Conservation (phyloP, 2,888 invertebrate genomes). For the Eupithecia subumbrata region DNA sequence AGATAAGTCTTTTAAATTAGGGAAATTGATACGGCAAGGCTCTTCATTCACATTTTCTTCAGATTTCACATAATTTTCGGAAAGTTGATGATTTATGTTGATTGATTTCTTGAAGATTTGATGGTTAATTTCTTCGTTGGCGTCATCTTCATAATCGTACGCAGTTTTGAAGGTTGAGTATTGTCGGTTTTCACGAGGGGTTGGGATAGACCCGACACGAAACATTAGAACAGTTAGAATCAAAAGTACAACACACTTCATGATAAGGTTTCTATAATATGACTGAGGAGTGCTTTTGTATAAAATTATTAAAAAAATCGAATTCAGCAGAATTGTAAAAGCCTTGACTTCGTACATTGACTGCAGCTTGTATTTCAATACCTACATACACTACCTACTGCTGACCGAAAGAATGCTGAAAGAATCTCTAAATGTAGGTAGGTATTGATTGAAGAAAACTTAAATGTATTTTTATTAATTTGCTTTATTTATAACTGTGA, state of each 20-base stretch:
- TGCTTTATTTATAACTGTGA: conserved; percentile 51
- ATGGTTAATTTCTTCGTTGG: conserved; percentile 20
- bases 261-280: conserved; percentile 30
- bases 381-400: neutral
- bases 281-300: conserved; percentile 44
- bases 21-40: conserved; percentile 36
- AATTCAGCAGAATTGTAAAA: conserved; percentile 41
- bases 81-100: neutral
- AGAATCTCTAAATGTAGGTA: neutral
- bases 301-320: conserved; percentile 14
- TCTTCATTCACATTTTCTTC: conserved; percentile 29
- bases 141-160: conserved; percentile 1
- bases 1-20: conserved; percentile 28
- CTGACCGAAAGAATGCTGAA: too few relatives aligned
- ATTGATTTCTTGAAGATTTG: conserved; percentile 36
- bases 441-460: conserved; percentile 11
- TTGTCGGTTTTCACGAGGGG: conserved; percentile 13
- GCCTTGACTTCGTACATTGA: conserved; percentile 26
- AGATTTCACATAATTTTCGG: conserved; percentile 19
- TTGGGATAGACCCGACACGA: conserved; percentile 22
- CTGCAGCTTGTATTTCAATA: conserved; percentile 22
- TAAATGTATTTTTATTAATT: conserved; percentile 30
- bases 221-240: conserved; percentile 14
- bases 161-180: conserved; percentile 2
- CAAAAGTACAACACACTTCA: conserved; percentile 37